Evolutionary conservation across 2,113 vertebrate species (phyloP).

Genomic region (Poecile atricapillus): DNA sequence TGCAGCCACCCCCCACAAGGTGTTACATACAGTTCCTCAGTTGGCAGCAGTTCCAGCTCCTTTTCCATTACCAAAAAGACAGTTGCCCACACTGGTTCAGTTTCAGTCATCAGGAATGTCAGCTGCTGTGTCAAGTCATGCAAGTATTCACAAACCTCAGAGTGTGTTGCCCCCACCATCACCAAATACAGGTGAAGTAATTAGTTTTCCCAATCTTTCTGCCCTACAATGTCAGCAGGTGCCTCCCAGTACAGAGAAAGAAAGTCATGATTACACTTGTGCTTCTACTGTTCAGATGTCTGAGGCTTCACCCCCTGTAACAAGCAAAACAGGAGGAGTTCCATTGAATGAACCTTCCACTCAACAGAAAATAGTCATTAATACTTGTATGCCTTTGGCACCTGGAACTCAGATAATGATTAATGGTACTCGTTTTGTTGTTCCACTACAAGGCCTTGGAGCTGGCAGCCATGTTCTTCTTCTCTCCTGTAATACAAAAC

Average conservation of each 20-base stretch:
- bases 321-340: slow-evolving; percentile 48
- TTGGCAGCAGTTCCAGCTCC: slow-evolving; percentile 47
- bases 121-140: slow-evolving; percentile 62
- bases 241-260: slow-evolving; percentile 58
- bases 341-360: slow-evolving; percentile 71
- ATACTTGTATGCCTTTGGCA: slow-evolving; percentile 85
- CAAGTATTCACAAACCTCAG: slow-evolving; percentile 61
- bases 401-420: slow-evolving; percentile 95
- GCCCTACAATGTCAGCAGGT: slow-evolving; percentile 60
- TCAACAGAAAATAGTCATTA: slow-evolving; percentile 93
- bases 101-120: slow-evolving; percentile 65
- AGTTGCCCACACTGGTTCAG: slow-evolving; percentile 50
- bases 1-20: slow-evolving; percentile 31
- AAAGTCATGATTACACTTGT: slow-evolving; percentile 34
- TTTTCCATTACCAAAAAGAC: slow-evolving; percentile 64
- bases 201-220: slow-evolving; percentile 49
- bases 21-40: slow-evolving; percentile 56
- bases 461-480: slow-evolving; percentile 91
- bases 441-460: slow-evolving; percentile 91
- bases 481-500: slow-evolving; percentile 80
- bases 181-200: slow-evolving; percentile 55
- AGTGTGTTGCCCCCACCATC: slow-evolving; percentile 28
- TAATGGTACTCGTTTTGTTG: slow-evolving; percentile 88
- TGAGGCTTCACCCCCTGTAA: slow-evolving; percentile 43
- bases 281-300: slow-evolving; percentile 44